A percentile compares a stretch with the other conserved stretches of the same genome.
Evolutionary conservation across 1,140 invertebrate genomes (phyloP).

Genomic region (Arctopsyche grandis): DNA sequence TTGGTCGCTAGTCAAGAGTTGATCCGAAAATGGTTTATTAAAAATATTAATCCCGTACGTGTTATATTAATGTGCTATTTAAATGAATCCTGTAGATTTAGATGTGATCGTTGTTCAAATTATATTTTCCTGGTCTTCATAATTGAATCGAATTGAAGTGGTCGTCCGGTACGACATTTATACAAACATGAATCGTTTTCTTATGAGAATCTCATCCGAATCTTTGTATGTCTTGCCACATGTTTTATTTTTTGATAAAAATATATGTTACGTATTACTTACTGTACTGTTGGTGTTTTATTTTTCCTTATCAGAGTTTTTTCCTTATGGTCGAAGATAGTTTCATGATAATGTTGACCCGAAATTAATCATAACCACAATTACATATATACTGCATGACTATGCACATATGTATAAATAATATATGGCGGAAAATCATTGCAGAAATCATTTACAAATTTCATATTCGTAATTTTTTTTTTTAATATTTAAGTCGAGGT

Average conservation of each 20-base stretch:
- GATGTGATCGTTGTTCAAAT: not conserved
- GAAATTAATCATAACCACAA: no score
- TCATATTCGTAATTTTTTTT: no score
- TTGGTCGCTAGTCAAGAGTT: not conserved
- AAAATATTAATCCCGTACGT: not conserved
- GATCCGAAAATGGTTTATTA: not conserved
- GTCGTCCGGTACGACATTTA: not conserved
- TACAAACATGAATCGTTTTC: no score
- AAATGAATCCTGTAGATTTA: conserved; percentile 13
- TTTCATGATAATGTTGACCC: no score
- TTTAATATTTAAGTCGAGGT: no score
- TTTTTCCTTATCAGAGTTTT: not conserved
- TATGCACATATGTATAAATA: no score
- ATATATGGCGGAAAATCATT: no score
- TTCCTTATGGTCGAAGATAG: not conserved
- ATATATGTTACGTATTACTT: not conserved
- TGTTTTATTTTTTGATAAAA: conserved; percentile 19
- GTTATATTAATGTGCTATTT: not conserved
- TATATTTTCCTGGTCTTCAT: not conserved
- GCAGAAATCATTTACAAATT: no score
- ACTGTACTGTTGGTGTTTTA: not conserved
- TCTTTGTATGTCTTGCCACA: not conserved
- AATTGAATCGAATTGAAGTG: not conserved
- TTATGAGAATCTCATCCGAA: conserved; percentile 6
- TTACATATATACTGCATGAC: no score